Base-by-base conservation (phyloP, 2,797 vertebrate species). In the Psittacula echo region DNA sequence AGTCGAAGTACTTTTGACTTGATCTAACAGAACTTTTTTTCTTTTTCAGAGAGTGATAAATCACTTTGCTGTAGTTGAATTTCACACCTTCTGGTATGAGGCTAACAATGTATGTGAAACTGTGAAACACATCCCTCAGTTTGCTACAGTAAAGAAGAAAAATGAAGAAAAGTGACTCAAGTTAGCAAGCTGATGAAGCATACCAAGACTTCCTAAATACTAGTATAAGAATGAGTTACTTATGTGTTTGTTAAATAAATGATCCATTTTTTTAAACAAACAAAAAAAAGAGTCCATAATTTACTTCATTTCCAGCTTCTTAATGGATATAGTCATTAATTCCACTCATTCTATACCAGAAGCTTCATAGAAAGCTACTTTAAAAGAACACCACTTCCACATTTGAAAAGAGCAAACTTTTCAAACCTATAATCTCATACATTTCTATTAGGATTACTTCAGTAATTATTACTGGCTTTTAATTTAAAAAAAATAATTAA, bases 21-120 rank as follows among this genome's bases (percentile, higher is more conserved):
- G 29, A 64, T 70, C 27, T 84, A 47, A 70, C 30, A 71, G 29
- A 7, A 30, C 14, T 21, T 27, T 44, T 62, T 61, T 89, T 80
- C 65, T 42, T 32, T 37, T 84, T 70, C 6, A 13, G 24, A 60
- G 30, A 58, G 56, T 85, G 39, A 93, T 79, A 95, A 94, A 95
- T 90, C 61, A 87, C 73, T 94, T 85, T 62, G 45, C 39, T 70
- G n/a, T 26, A 84, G 51, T 64, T 41, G 77, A 93, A 89, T 97
- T 93, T 93, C 91, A 93, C 91, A 91, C 51, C 60, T 74, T 93
- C 75, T 87, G 45, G 41, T 85, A 64, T 88, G 81, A 92, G 42
- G 17, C 30, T 87, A 87, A 87, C 72, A 82, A 84, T 37, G 39
- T 12, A 51, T 72, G 74, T 23, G 73, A 88, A 92, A 93, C 21